Evolutionary conservation across 53 echinoderm and acorn worm species (phyloP).

Genomic region (Echinarachnius parma): DNA sequence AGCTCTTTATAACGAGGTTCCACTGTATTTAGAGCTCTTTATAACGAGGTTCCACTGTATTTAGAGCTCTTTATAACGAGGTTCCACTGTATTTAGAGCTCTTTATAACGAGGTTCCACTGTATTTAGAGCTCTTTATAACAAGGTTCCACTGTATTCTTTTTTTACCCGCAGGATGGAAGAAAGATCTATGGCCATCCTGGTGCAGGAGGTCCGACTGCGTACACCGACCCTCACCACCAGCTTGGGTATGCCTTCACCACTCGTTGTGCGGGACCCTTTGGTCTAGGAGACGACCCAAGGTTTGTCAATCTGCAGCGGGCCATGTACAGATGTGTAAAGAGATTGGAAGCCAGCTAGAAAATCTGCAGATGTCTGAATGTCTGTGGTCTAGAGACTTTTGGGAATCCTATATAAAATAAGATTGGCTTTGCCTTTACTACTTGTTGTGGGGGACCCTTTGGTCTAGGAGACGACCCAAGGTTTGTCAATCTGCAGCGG

Average conservation of each 20-base stretch:
- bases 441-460: constrained; percentile 39
- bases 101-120: too few relatives aligned
- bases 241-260: constrained; percentile 44
- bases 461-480: constrained; percentile 57
- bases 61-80: too few relatives aligned
- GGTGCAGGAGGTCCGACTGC: constrained; percentile 59
- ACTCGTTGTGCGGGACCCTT: constrained; percentile 40
- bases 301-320: constrained; percentile 40
- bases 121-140: too few relatives aligned
- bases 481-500: constrained; percentile 40
- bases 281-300: constrained; percentile 57
- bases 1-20: too few relatives aligned
- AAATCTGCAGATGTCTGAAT: too few relatives aligned
- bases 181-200: constrained; percentile 49
- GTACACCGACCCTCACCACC: constrained; percentile 38
- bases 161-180: background rate
- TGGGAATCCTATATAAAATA: too few relatives aligned
- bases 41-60: too few relatives aligned
- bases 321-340: constrained; percentile 43
- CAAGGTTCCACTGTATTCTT: too few relatives aligned
- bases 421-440: constrained; percentile 47
- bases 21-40: too few relatives aligned
- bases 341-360: constrained; percentile 18
- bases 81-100: too few relatives aligned
- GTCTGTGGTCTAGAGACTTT: too few relatives aligned